Conservation (phyloP, 1,140 invertebrate genomes). For the Drosophila cardini region DNA sequence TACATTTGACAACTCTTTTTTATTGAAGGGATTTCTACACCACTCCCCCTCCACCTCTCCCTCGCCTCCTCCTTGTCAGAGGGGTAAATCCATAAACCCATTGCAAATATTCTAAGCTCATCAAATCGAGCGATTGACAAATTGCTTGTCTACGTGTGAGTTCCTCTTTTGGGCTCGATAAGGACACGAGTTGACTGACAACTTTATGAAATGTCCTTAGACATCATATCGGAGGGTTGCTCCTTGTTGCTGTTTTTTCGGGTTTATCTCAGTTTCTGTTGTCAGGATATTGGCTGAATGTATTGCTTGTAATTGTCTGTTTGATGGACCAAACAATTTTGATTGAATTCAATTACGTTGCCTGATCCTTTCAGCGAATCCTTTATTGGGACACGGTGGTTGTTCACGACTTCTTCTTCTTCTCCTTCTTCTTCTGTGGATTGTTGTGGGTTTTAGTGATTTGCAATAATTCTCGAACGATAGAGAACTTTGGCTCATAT, state of each 20-base stretch:
- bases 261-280: background rate
- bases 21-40: background rate
- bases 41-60: no score
- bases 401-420: constrained; percentile 45
- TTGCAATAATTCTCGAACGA: constrained; percentile 73
- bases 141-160: constrained; percentile 79
- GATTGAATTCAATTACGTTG: constrained; percentile 83
- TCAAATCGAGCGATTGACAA: constrained; percentile 79
- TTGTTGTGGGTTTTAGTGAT: constrained; percentile 80
- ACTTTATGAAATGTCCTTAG: constrained; percentile 46
- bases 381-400: constrained; percentile 25
- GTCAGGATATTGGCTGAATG: constrained; percentile 42
- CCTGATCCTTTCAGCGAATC: constrained; percentile 44
- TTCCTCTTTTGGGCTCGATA: constrained; percentile 30
- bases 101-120: constrained; percentile 53
- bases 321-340: constrained; percentile 84
- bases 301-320: constrained; percentile 79
- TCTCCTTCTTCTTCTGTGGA: constrained; percentile 11
- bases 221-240: constrained; percentile 10
- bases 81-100: constrained; percentile 9
- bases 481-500: constrained; percentile 43
- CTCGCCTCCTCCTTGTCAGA: background rate
- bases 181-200: constrained; percentile 55
- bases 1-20: constrained; percentile 24
- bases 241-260: background rate